Base-by-base conservation (phyloP, 1,140 invertebrate species). In the Diachasmimorpha longicaudata region DNA sequence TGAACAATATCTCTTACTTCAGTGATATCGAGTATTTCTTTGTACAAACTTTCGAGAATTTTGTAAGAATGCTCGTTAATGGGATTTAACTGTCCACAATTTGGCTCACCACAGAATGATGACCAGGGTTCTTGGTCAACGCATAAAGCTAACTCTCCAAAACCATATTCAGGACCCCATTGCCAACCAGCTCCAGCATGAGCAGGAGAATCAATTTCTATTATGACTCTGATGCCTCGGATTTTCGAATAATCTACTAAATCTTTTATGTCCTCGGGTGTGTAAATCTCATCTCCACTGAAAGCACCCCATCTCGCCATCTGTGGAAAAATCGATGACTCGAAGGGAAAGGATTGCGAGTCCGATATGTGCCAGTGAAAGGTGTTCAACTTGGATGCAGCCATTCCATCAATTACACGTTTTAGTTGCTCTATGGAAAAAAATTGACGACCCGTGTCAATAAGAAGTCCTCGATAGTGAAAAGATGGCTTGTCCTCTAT, bases 351-450 rank as follows among this genome's bases (percentile, higher is more conserved):
- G 82, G 95, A 96, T 76, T 96, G 95, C 0, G 94, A 93, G 82
- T 97, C 96, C 0, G 94, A 95, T 0, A 94, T 91, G 81, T 97
- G 95, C 95, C 95, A 96, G 83, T 97, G 96, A 39, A 96, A 92
- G 0, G 95, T 93, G 81, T 97, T 97, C 77, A 97, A 85, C 86
- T 97, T 97, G 21, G 92, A 93, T 0, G 93, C 90, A 0, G 94
- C 92, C 95, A 97, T 96, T 4, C 91, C 95, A 79, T 96, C 93
- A 0, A 96, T 87, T 2, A 93, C 93, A 58, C 90, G 91, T 78
- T 93, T 92, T 6, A 96, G 90, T 4, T 87, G 84, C 0, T 89
- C 85, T 58, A 96, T 81, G 0, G 92, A 90, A 66, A 96, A 90
- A 82, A 92, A 97, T 83, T 96, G 95, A 58, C 95, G 88, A 0